Evolutionary conservation across 2,113 vertebrate genomes (phyloP).

Genomic region (Pangasianodon hypophthalmus): DNA sequence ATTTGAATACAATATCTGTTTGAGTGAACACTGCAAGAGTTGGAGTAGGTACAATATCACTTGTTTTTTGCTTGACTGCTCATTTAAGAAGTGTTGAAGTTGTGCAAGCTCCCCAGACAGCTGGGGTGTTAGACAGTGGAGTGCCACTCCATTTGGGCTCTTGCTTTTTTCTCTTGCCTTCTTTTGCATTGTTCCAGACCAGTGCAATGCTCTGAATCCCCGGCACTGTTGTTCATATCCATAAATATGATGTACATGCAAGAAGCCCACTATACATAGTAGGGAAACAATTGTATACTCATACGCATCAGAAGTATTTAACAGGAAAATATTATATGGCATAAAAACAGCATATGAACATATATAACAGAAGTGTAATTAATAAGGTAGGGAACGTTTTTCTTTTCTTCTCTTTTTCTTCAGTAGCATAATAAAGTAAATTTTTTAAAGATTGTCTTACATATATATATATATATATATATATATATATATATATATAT

Average conservation of each 20-base stretch:
- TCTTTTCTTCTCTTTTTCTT: background rate
- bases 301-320: background rate
- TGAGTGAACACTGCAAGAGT: slow-evolving; percentile 60
- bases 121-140: slow-evolving; percentile 52
- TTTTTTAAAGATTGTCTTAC: background rate
- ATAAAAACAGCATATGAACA: background rate
- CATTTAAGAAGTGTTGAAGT: slow-evolving; percentile 72
- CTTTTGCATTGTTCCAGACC: slow-evolving; percentile 1
- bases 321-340: background rate
- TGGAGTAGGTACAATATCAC: slow-evolving; percentile 76
- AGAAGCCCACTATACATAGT: background rate
- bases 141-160: slow-evolving; percentile 30
- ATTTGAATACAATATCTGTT: slow-evolving; percentile 84
- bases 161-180: slow-evolving; percentile 4
- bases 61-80: slow-evolving; percentile 76
- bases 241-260: background rate
- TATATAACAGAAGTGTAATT: background rate
- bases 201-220: slow-evolving; percentile 15
- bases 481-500: no score
- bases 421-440: background rate
- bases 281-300: background rate
- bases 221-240: background rate
- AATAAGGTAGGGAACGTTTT: background rate
- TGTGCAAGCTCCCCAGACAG: slow-evolving; percentile 53
- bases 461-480: no score